A percentile compares a stretch with the other conserved stretches of the same genome.
Evolutionary conservation across 2,888 invertebrate species (phyloP).

Genomic region (Nomada hirtipes): DNA sequence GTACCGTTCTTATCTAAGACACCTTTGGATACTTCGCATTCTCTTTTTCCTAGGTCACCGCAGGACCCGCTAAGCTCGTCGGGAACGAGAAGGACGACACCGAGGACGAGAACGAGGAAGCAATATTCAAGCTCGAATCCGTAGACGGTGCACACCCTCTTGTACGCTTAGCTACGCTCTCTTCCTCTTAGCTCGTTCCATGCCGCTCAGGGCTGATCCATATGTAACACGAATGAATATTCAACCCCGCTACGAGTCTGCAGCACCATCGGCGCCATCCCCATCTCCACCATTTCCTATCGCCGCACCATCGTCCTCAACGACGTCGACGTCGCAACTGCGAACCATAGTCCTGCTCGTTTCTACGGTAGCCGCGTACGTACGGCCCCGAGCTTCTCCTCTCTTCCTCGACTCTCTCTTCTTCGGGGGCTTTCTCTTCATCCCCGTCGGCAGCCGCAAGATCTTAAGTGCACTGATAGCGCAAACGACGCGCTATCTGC

Average conservation of each 20-base stretch:
- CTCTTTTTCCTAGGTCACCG: slow-evolving; percentile 50
- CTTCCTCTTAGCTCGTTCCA: slow-evolving; percentile 67
- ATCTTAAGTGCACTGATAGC: slow-evolving; percentile 81
- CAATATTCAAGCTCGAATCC: slow-evolving; percentile 72
- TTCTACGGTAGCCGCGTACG: slow-evolving; percentile 35
- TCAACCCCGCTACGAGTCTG: slow-evolving; percentile 78
- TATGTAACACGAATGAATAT: slow-evolving; percentile 84
- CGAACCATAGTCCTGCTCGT: slow-evolving; percentile 67
- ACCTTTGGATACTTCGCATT: slow-evolving; percentile 47
- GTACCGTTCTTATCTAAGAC: slow-evolving; percentile 51
- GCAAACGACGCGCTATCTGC: slow-evolving; percentile 68
- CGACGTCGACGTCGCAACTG: slow-evolving; percentile 57
- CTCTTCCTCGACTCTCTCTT: neutral
- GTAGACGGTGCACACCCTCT: slow-evolving; percentile 56
- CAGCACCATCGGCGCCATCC: slow-evolving; percentile 67
- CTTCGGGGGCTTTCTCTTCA: neutral
- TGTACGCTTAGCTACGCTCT: slow-evolving; percentile 57
- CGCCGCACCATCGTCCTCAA: slow-evolving; percentile 64
- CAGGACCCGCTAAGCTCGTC: slow-evolving; percentile 52
- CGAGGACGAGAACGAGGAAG: slow-evolving; percentile 48
- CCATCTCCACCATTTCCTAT: slow-evolving; percentile 66
- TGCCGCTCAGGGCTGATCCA: slow-evolving; percentile 81
- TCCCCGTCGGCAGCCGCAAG: slow-evolving; percentile 65
- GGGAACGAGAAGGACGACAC: slow-evolving; percentile 13
- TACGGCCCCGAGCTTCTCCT: slow-evolving; percentile 18